Evolutionary conservation across 2,797 vertebrate genomes (phyloP), one percentile per base, ranked within the genome.

Genomic region (Phataginus tetradactyla): DNA sequence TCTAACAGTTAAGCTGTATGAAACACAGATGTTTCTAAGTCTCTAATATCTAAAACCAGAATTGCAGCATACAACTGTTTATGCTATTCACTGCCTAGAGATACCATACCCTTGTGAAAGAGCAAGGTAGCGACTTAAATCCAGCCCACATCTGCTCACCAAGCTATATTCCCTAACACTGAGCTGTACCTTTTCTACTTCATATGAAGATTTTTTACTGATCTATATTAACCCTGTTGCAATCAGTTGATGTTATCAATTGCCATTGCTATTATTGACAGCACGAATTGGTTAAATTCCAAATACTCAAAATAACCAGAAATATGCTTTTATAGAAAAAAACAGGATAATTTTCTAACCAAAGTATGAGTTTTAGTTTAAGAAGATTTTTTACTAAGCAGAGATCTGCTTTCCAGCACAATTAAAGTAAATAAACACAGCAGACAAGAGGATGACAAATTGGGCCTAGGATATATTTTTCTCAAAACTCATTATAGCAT

Each of bases 401-500:
- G 34, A 90, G 12, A 66, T 32, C 10, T 61, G 32, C 34, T 87
- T 94, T 95, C 18, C 3, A 90, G 32, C 17, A 84, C 27, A 95
- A 64, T 53, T 72, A 91, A 92, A 77, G 8, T 29, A 66, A 79
- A 69, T 64, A 83, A 75, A 79, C 29, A 85, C 21, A 83, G 3
- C 8, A 49, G 15, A 81, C 29, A 95, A 11, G 15, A 81, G 29
- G 10, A 75, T 86, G 57, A 86, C 14, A 92, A 89, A 90, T 75
- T 27, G 6, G 25, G 5, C 17, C 45, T 59, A 86, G 21, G 15
- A 55, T 69, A 69, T 55, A 81, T 53, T 90, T 95, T 94, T 96
- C 81, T 94, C 23, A 51, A 96, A 89, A 86, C 2, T 88, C 5
- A 37, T 57, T 93, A 78, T 77, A 55, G 69, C 86, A 71, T 87